Evolutionary conservation across 2,888 invertebrate species (phyloP).

Genomic region (Andrena praecox): DNA sequence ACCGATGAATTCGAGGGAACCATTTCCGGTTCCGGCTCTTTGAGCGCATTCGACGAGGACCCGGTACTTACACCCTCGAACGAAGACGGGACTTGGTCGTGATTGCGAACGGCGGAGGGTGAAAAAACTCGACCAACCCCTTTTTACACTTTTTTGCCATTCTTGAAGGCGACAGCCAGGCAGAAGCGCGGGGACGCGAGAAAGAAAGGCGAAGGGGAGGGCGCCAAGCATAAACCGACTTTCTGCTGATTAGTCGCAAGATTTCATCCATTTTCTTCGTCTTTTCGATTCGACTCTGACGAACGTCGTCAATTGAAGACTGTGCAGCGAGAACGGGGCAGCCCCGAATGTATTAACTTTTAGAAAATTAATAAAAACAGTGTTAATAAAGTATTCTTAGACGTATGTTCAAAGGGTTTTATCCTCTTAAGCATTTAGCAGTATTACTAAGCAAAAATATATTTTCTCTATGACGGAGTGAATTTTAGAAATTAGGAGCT

Average conservation of each 20-base stretch:
- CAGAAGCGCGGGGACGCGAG: slow-evolving; percentile 30
- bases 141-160: slow-evolving; percentile 63
- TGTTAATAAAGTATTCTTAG: too few species aligned
- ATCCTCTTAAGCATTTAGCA: too few species aligned
- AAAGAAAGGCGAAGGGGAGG: slow-evolving; percentile 10
- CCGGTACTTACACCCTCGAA: slow-evolving; percentile 67
- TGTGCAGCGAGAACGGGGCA: neutral
- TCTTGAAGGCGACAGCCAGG: slow-evolving; percentile 36
- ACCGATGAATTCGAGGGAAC: slow-evolving; percentile 63
- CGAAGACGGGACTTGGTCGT: slow-evolving; percentile 66
- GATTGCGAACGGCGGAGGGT: slow-evolving; percentile 74
- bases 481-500: too few species aligned
- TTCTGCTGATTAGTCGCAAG: slow-evolving; percentile 65
- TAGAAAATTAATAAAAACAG: too few species aligned
- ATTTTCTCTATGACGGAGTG: too few species aligned
- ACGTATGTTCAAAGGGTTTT: too few species aligned
- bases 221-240: slow-evolving; percentile 59
- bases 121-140: slow-evolving; percentile 64
- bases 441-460: too few species aligned
- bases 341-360: too few species aligned
- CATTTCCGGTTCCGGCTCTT: slow-evolving; percentile 73
- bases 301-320: neutral
- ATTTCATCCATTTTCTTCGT: slow-evolving; percentile 49
- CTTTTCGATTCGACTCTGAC: slow-evolving; percentile 24
- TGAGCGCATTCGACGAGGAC: slow-evolving; percentile 66